Base-by-base conservation (phyloP, 2,888 invertebrate species). In the Ellobium chinense region DNA sequence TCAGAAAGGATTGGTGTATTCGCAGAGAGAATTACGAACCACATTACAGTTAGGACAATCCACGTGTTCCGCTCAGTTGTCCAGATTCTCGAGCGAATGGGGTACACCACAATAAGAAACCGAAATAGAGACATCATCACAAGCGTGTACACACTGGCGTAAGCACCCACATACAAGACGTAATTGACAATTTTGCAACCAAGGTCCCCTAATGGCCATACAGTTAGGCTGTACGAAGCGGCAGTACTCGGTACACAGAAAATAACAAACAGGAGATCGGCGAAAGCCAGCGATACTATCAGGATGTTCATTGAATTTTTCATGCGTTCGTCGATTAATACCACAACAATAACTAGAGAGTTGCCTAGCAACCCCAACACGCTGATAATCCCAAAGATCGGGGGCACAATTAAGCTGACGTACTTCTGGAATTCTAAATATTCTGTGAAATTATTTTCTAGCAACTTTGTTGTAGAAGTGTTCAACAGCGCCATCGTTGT, bases 181-280 rank as follows among this genome's bases (percentile, higher is more conserved):
- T 98, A 98, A 92, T 98, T 97, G 21, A 97, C 97, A 29, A 96
- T 95, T 93, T 97, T 96, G 94, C 98, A 98, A 96, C 97, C 97
- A 91, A 95, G 94, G 90, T 96, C 95, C 14, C 98, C 98, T 90
- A 98, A 97, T 0, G 97, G 97, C 98, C 98, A 98, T 90, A 95
- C 95, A 9, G 96, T 95, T 90, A 97, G 75, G n/a, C 97, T 96
- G 92, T 97, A 98, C 90, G 97, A 97, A n/a, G 97, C 96, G 0
- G 97, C 98, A 0, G 98, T 98, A 93, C 97, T 97, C 0, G 98
- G 98, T 24, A 98, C 97, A 93, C 98, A 98, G 93, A 98, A 97
- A 75, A 97, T 95, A 62, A 98, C 97, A 93, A 98, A 98, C 39
- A 97, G 95, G 37, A 98, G 94, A 92, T 98, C 98, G 58, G 98